These are phyloP conservation scores for Cynocephalus volans DNA, from an alignment of 2,113 vertebrate species.

Conservation along the genomic window DNA sequence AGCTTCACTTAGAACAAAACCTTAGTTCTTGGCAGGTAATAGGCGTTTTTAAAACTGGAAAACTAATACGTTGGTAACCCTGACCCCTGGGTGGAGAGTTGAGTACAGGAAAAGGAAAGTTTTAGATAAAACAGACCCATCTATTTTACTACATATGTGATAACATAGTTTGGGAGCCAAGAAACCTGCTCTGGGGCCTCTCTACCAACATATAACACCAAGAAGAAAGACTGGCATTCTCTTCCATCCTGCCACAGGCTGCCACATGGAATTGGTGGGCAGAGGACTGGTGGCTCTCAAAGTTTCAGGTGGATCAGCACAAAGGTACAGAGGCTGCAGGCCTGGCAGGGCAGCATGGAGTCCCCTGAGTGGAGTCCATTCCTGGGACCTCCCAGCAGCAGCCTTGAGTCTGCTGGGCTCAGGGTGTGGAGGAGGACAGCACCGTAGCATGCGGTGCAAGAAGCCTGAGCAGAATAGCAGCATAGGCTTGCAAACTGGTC, in stretches of 20 bases:
- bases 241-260: neutral
- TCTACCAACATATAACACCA: neutral
- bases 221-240: neutral
- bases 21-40: neutral
- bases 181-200: neutral
- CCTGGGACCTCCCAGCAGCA: neutral
- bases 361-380: neutral
- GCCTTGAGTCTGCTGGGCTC: too few relatives aligned
- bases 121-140: neutral
- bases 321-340: neutral
- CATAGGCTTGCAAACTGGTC: too few relatives aligned
- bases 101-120: neutral
- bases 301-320: too few relatives aligned
- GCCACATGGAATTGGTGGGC: neutral
- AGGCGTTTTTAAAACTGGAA: conserved; percentile 3
- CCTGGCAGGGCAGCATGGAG: neutral
- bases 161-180: neutral
- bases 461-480: neutral
- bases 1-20: neutral
- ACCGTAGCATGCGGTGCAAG: neutral
- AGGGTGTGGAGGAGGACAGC: too few relatives aligned
- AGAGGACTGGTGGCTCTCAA: neutral
- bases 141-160: neutral
- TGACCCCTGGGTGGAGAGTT: neutral
- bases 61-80: neutral